Base-by-base conservation (phyloP, 1,140 invertebrate species). In the Neodiprion pinetum region DNA sequence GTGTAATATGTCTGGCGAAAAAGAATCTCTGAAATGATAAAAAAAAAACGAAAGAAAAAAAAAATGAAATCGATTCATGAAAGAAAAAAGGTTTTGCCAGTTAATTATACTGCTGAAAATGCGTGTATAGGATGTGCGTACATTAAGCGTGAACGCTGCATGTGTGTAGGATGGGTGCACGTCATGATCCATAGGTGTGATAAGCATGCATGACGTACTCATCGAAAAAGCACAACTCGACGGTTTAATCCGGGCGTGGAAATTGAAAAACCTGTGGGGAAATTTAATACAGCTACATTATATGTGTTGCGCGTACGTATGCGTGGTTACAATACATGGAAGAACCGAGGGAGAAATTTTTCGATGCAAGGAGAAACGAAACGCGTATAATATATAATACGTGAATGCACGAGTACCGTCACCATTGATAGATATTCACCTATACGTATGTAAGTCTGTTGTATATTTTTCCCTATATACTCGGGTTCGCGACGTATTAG, bases 171-270 rank as follows among this genome's bases (percentile, higher is more conserved):
- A 40, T 40, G 28, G 28, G 28, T 40, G 28, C 2, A 40, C 28
- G 28, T 40, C 28, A 40, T 40, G 28, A 40, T 40, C 28, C 28
- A 40, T 40, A 40, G 28, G 5, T 5, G 28, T 40, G 28, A 40
- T 40, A 40, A 40, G 5, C 28, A 40, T 40, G 28, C 28, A 40
- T 40, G 28, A 40, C 28, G 28, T 3, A 40, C 5, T 40, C 28
- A 40, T 40, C 28, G 28, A 40, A 40, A 40, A 40, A 40, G 28
- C 28, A 40, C 28, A 61, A 61, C n/a, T 61, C 53, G 53, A 61
- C 75, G 78, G 80, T 80, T 81, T 81, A 80, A 81, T 80, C 80
- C 80, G 76, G 79, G 79, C 79, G 78, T 81, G 79, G 80, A 79
- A 82, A 82, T 80, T 82, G 81, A 80, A 82, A 82, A 79, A 78